Percentiles rank a stretch among this genome's conserved stretches.
phyloP scores from a whole-genome alignment of 1,140 invertebrate genomes.

The Cydia amplana region DNA sequence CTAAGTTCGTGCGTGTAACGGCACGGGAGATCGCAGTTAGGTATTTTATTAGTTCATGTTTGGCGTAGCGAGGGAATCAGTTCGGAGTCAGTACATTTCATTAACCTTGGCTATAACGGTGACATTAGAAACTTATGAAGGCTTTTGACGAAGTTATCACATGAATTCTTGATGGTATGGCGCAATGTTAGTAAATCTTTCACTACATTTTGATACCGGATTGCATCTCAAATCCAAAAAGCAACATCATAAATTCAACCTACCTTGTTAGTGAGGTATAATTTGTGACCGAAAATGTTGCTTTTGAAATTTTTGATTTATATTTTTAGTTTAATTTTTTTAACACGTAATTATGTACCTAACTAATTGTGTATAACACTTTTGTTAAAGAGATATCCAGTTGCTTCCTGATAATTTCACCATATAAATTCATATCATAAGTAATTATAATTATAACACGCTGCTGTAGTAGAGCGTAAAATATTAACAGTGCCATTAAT shows the following conservation, averaged over 20 bases:
- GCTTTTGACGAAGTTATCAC: not conserved
- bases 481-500: not conserved
- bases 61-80: not conserved
- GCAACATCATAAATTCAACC: too few species aligned
- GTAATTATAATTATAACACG: not conserved
- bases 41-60: not conserved
- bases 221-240: too few species aligned
- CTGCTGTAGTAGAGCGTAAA: not conserved
- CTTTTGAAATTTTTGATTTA: too few species aligned
- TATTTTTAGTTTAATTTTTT: too few species aligned
- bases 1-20: not conserved
- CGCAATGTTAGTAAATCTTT: too few species aligned
- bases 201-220: too few species aligned
- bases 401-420: too few species aligned
- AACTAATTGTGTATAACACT: too few species aligned
- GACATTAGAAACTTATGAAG: not conserved
- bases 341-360: too few species aligned
- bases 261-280: too few species aligned
- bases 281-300: too few species aligned
- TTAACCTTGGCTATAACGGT: not conserved
- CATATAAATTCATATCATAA: not conserved
- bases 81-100: not conserved
- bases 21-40: not conserved
- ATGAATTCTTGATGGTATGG: not conserved
- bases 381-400: too few species aligned